Evolutionary conservation across 1,140 invertebrate species (phyloP), one percentile per base, ranked within the genome.

Genomic region (Sinonovacula constricta): DNA sequence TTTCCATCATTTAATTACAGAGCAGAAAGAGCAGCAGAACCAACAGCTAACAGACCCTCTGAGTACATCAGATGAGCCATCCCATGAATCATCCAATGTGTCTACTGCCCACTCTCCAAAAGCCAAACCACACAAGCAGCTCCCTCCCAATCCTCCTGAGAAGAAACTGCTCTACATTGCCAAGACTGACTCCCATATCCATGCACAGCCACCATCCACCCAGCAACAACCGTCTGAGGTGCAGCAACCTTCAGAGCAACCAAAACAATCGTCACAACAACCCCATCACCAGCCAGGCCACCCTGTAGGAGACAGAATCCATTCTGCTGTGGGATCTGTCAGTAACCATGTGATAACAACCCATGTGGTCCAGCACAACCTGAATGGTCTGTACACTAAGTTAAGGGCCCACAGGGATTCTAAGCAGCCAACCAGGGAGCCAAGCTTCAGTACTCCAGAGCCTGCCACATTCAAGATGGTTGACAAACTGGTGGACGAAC

Each of bases 381-480:
- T 76, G n/a, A 76, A 76, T 34, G 67, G 12, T 45, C 31, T 76
- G 45, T 67, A 67, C 53, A 59, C 62, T 7, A 76, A 76, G 49
- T 26, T 76, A 53, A 76, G 54, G 30, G 26, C 72, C 5, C 62
- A 67, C 31, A 56, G 22, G 18, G n/a, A 45, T 59, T 57, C 68
- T 3, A 31, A 70, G 30, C 12, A 2, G 2, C 28, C 49, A 2
- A 24, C 14, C 33, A 69, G 45, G 24, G 66, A 69, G 31, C 60
- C 30, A 28, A 56, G 33, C 2, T 36, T 45, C 34, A 12, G 24
- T 0, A 59, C 49, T 12, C 62, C 72, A 31, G 72, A 76, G 26
- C 63, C 72, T 45, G 53, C 60, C 28, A 67, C 72, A 0, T 45
- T 76, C 22, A 76, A 67, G 30, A 66, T 76, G 63, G 63, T 76